Evolutionary conservation across 2,113 vertebrate genomes (phyloP).

Genomic region (Ptychochromis oligacanthus): DNA sequence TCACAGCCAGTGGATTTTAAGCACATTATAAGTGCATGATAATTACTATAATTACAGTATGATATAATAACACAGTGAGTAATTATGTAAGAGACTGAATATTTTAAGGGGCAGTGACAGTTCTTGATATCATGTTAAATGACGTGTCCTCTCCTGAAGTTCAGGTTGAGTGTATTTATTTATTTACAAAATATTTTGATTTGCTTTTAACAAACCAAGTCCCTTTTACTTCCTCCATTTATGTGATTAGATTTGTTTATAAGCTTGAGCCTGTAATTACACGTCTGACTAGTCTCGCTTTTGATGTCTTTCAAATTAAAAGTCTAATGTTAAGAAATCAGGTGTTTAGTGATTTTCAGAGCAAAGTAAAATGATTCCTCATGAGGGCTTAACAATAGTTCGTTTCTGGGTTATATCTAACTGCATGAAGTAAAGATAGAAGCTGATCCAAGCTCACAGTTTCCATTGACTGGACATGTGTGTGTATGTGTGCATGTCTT

Average conservation of each 20-base stretch:
- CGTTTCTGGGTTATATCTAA: background rate
- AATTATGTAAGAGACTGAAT: slow-evolving; percentile 18
- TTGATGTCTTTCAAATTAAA: slow-evolving; percentile 1
- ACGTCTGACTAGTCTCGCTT: background rate
- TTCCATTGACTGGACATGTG: background rate
- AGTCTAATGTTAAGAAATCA: background rate
- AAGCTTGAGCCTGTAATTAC: background rate
- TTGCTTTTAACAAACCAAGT: background rate
- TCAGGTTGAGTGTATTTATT: background rate
- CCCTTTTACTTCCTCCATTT: background rate
- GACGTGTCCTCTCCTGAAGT: background rate
- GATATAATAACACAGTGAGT: background rate
- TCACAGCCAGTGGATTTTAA: background rate
- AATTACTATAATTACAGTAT: slow-evolving; percentile 34
- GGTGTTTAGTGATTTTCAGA: background rate
- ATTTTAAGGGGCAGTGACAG: background rate
- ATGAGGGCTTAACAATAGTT: accelerated
- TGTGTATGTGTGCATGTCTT: background rate
- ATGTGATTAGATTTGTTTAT: background rate
- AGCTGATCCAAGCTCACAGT: background rate
- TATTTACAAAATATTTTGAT: background rate
- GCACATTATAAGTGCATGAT: background rate
- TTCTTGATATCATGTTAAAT: background rate
- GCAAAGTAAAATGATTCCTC: background rate
- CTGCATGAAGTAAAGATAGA: background rate